Conservation (phyloP, 2,888 invertebrate genomes). For the Camponotus fellah region DNA sequence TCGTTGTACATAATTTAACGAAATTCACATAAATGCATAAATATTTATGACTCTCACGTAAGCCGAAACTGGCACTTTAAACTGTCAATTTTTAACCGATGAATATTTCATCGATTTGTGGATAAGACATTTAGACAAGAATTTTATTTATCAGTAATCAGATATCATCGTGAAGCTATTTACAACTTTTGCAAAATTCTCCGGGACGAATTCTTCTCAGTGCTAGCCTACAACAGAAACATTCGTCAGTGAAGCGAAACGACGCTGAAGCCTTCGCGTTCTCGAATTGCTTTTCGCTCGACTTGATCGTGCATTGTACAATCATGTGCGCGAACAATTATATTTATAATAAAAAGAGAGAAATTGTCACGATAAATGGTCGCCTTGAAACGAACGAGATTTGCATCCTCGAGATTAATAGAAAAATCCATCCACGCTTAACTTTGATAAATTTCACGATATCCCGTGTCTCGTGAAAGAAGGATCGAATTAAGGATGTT, state of each 20-base stretch:
- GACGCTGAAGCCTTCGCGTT: constrained; percentile 20
- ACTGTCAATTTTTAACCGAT: not conserved
- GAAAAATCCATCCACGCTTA: constrained; percentile 8
- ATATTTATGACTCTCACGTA: not conserved
- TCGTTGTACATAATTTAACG: not conserved
- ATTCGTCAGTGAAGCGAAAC: not conserved
- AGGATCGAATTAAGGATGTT: constrained; percentile 34
- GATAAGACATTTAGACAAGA: not conserved
- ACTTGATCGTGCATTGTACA: constrained; percentile 17
- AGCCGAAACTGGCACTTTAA: not conserved
- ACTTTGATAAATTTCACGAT: constrained; percentile 31
- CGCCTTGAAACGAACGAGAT: constrained; percentile 42
- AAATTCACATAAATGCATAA: not conserved
- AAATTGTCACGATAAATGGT: constrained; percentile 44
- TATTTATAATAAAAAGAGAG: constrained; percentile 54
- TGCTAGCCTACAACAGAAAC: not conserved
- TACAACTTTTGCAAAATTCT: not conserved
- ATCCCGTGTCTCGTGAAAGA: constrained; percentile 10
- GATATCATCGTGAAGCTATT: not conserved
- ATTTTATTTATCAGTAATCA: not conserved
- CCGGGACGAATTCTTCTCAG: not conserved
- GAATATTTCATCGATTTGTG: not conserved
- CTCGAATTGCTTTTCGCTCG: constrained; percentile 19
- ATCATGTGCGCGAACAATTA: constrained; percentile 42
- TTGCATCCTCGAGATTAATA: constrained; percentile 1